phyloP scores from a whole-genome alignment of 1,140 invertebrate species.

The Lepidurus couesii region DNA sequence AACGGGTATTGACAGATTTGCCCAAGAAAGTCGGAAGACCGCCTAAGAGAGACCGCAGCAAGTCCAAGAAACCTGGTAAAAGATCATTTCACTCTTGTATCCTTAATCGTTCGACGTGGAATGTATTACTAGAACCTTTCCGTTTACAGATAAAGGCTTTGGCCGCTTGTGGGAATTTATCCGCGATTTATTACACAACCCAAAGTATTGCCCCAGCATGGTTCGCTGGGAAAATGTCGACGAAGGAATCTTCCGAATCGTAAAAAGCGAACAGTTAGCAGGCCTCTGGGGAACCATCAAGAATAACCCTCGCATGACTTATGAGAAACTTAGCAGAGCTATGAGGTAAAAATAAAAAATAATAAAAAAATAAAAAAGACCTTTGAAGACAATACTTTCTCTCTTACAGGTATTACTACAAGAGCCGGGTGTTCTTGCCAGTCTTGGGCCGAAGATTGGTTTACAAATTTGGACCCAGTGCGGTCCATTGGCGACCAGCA shows the following conservation, averaged over 20 bases:
- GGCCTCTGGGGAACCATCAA: constrained; percentile 80
- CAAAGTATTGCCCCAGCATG: constrained; percentile 67
- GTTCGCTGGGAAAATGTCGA: constrained; percentile 84
- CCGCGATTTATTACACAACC: constrained; percentile 66
- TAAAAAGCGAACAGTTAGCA: constrained; percentile 81
- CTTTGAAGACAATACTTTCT: constrained; percentile 26
- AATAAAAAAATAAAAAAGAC: constrained; percentile 19
- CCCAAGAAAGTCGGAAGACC: constrained; percentile 27
- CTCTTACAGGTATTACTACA: constrained; percentile 71
- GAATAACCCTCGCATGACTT: constrained; percentile 85
- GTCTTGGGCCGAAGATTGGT: constrained; percentile 74
- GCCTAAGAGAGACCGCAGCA: constrained; percentile 25
- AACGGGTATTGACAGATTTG: not conserved
- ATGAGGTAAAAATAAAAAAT: constrained; percentile 63
- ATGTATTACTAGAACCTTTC: not conserved
- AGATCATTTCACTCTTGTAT: not conserved
- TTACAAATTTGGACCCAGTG: constrained; percentile 78
- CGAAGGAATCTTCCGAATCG: constrained; percentile 79
- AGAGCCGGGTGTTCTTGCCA: constrained; percentile 69
- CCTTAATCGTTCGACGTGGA: not conserved
- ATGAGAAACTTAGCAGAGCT: constrained; percentile 85
- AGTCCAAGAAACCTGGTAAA: constrained; percentile 26
- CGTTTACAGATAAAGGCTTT: constrained; percentile 50
- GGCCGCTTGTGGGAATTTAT: constrained; percentile 74
- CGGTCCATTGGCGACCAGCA: constrained; percentile 63